phyloP scores from a whole-genome alignment of 2,113 vertebrate species.

The Rhineura floridana region DNA sequence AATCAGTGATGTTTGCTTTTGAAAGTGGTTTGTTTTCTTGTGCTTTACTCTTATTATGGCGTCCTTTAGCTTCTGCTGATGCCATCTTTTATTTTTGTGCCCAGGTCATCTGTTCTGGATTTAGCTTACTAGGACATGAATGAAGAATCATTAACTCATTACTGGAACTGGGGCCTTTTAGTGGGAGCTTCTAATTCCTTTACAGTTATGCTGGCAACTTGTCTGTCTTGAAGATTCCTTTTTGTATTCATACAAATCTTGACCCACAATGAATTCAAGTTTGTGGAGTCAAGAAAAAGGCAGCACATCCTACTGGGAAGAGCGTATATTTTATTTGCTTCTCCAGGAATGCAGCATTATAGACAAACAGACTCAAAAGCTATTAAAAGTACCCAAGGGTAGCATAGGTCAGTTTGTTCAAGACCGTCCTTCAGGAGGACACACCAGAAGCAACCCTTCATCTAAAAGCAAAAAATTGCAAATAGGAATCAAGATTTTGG shows the following conservation, averaged over 20 bases:
- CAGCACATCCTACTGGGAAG: conserved; percentile 89
- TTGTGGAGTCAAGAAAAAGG: conserved; percentile 97
- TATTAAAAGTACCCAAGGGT: conserved; percentile 90
- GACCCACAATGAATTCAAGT: conserved; percentile 89
- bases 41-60: background rate
- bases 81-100: conserved; percentile 42
- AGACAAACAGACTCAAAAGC: conserved; percentile 93
- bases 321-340: conserved; percentile 93
- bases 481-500: conserved; percentile 90
- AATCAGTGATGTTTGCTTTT: conserved; percentile 18
- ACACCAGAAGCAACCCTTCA: conserved; percentile 84
- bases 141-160: conserved; percentile 48
- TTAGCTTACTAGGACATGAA: conserved; percentile 62
- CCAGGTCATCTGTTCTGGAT: conserved; percentile 67
- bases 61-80: background rate
- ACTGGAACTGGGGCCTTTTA: conserved; percentile 40
- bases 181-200: conserved; percentile 48
- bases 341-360: conserved; percentile 89
- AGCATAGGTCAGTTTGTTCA: conserved; percentile 93
- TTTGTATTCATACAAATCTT: conserved; percentile 35
- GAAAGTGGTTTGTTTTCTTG: conserved; percentile 30
- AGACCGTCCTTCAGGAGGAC: conserved; percentile 89
- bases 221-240: conserved; percentile 53
- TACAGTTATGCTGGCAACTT: conserved; percentile 19
- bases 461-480: conserved; percentile 90